Evolutionary conservation across 2,113 vertebrate genomes (phyloP).

Genomic region (Perognathus longimembris): DNA sequence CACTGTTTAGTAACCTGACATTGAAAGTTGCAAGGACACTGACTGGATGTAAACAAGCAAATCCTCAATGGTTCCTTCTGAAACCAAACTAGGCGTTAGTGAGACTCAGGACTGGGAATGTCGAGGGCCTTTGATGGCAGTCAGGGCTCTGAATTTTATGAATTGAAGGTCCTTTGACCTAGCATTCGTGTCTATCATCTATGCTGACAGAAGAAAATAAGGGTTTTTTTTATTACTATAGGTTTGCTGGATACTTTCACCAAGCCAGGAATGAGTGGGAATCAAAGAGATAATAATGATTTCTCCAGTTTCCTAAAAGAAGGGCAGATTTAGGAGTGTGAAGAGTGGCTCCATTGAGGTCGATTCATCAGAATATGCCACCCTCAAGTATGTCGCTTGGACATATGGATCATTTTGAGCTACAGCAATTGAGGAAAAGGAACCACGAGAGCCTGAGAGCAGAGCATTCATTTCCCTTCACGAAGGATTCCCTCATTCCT

Average conservation of each 20-base stretch:
- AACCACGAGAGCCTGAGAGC: background rate
- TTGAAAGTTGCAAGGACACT: background rate
- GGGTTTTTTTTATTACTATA: background rate
- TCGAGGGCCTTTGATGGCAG: background rate
- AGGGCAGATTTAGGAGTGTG: background rate
- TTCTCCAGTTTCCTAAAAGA: background rate
- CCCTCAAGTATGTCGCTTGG: background rate
- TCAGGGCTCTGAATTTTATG: background rate
- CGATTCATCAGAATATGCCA: background rate
- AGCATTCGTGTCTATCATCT: background rate
- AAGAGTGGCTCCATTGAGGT: background rate
- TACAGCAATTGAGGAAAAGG: background rate
- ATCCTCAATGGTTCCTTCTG: background rate
- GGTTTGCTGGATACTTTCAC: background rate
- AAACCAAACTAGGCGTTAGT: background rate
- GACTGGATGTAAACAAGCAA: background rate
- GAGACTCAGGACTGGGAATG: background rate
- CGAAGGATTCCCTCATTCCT: background rate
- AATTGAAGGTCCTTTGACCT: background rate
- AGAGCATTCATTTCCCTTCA: background rate
- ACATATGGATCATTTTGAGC: background rate
- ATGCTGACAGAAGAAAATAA: background rate
- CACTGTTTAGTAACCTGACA: background rate
- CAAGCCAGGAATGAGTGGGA: background rate
- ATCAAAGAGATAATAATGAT: background rate